Evolutionary conservation across 2,888 invertebrate species (phyloP).

Genomic region (Idaea aversata): DNA sequence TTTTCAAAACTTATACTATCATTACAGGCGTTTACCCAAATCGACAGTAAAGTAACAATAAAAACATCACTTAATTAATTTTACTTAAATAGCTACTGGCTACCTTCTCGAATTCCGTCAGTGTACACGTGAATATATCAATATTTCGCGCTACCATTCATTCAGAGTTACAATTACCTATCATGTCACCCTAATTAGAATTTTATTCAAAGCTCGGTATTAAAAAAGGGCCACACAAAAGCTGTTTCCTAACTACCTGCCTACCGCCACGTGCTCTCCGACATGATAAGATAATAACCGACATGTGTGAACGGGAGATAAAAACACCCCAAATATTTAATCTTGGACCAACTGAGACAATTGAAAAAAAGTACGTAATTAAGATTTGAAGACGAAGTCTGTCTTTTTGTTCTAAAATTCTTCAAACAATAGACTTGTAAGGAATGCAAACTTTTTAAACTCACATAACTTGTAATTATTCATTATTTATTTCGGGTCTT

Average conservation of each 20-base stretch:
- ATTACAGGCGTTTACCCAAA: too few species aligned
- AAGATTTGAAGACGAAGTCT: too few species aligned
- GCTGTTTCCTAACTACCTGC: slow-evolving; percentile 32
- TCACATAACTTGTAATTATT: too few species aligned
- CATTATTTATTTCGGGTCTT: too few species aligned
- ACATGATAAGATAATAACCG: slow-evolving; percentile 34
- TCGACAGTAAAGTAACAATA: too few species aligned
- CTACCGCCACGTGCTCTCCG: slow-evolving; percentile 48
- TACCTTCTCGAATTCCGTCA: too few species aligned
- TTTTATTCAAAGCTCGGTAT: background rate
- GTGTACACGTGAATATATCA: too few species aligned
- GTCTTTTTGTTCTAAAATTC: background rate
- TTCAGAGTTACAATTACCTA: too few species aligned
- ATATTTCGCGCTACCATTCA: too few species aligned
- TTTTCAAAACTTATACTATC: too few species aligned
- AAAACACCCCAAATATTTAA: slow-evolving; percentile 30
- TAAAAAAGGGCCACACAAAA: slow-evolving; percentile 34
- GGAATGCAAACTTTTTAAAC: background rate
- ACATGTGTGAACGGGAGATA: slow-evolving; percentile 32
- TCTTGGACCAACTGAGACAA: slow-evolving; percentile 10
- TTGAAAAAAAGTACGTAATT: background rate
- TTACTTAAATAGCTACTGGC: too few species aligned
- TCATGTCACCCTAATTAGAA: background rate
- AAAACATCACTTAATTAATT: too few species aligned
- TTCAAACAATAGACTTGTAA: background rate